phyloP scores from a whole-genome alignment of 2,888 invertebrate genomes.

The Caenorhabditis parvicauda region DNA sequence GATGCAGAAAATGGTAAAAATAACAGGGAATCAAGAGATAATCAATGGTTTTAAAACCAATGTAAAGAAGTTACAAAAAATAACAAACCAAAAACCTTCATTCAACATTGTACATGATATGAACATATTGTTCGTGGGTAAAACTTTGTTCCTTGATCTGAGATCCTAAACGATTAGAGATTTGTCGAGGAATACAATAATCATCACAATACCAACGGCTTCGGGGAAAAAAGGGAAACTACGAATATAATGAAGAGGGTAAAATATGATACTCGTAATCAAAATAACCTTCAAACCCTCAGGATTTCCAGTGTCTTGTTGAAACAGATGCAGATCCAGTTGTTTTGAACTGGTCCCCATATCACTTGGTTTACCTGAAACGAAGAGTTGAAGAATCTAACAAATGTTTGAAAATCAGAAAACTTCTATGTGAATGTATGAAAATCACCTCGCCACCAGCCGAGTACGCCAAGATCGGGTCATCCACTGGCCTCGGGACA shows the following conservation, averaged over 20 bases:
- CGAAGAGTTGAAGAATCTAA: not conserved
- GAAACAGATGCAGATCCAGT: constrained; percentile 99
- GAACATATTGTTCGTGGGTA: too few species aligned
- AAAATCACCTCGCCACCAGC: constrained; percentile 95
- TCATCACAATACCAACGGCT: too few species aligned
- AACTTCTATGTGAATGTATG: not conserved
- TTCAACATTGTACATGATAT: too few species aligned
- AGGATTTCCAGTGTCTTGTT: constrained; percentile 95
- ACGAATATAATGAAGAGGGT: not conserved
- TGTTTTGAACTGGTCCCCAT: constrained; percentile 99
- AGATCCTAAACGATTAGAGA: too few species aligned
- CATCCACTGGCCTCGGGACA: constrained; percentile 94
- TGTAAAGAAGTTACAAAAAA: too few species aligned
- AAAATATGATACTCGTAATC: not conserved
- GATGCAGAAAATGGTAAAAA: too few species aligned
- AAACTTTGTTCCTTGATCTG: too few species aligned
- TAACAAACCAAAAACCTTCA: too few species aligned
- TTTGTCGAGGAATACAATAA: too few species aligned
- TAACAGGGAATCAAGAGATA: too few species aligned
- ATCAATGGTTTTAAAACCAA: too few species aligned
- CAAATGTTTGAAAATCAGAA: not conserved
- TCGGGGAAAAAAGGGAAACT: not conserved
- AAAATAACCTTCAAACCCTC: constrained; percentile 72
- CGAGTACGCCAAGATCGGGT: constrained; percentile 97
- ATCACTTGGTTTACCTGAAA: constrained; percentile 56